Base-by-base conservation (phyloP, 1,140 invertebrate species). In the Drosophila repleta region DNA sequence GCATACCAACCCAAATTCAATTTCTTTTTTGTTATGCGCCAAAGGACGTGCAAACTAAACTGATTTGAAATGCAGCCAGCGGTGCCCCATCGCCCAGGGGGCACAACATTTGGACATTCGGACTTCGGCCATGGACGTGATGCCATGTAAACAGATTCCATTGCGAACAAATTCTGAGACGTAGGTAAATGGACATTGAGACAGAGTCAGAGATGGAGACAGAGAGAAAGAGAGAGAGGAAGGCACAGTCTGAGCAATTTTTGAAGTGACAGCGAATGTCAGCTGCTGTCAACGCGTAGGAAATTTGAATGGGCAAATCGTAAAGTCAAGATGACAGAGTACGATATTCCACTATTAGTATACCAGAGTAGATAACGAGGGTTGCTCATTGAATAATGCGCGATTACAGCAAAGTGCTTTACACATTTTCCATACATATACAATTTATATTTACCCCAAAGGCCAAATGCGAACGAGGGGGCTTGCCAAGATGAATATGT, bases 11-110 rank as follows among this genome's bases (percentile, higher is more conserved):
- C 74, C 66, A 87, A 87, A 82, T 85, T 87, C 81, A 68, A 85
- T 85, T 81, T 73, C 63, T 73, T 74, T 85, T 84, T 77, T 74
- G 70, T 68, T 68, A 55, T 78, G 66, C 77, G 67, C 80, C 66
- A 79, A 76, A 83, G 75, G 79, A 83, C 71, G 87, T 85, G 82
- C 82, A 87, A 87, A 87, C 83, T 70, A 87, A 85, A 88, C 82
- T 79, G 82, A 88, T 88, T 87, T 87, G 52, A 68, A 87, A 87
- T 87, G 78, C 80, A 84, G 81, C 83, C 68, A 68, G 48, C 51
- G 64, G 57, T 73, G 51, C 56, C 56, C 70, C 65, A 49, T 26
- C 41, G 64, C 71, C 60, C 3, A 41, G 37, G 37, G 37, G 71
- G 66, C 71, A 70, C 62, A 51, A 55, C 68, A 58, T 74, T 74